These are phyloP conservation scores for Asarcornis scutulata DNA, from an alignment of 2,113 vertebrate species.

Conservation along the genomic window DNA sequence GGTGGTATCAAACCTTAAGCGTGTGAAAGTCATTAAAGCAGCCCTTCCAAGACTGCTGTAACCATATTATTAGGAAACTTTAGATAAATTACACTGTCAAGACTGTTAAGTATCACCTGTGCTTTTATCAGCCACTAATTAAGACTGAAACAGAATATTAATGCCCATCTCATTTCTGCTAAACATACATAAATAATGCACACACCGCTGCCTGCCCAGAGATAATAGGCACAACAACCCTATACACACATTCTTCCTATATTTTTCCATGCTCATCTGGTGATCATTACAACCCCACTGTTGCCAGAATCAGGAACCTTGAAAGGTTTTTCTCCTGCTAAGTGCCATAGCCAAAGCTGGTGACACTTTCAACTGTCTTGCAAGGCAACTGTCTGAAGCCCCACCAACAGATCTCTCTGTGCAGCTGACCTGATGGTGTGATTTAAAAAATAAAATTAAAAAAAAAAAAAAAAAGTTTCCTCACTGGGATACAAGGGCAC, in stretches of 20 bases:
- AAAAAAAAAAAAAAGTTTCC: neutral
- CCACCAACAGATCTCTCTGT: neutral
- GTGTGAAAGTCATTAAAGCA: slow-evolving; percentile 52
- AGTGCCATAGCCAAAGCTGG: neutral
- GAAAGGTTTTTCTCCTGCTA: neutral
- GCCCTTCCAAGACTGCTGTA: slow-evolving; percentile 13
- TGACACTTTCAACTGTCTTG: neutral
- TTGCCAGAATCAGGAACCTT: neutral
- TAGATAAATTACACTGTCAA: slow-evolving; percentile 62
- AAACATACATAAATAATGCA: slow-evolving; percentile 48
- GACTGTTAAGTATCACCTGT: slow-evolving; percentile 53
- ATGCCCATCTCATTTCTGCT: neutral
- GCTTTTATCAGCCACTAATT: slow-evolving; percentile 67
- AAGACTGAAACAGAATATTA: slow-evolving; percentile 63
- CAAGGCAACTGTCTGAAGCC: neutral
- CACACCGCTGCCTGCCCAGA: neutral
- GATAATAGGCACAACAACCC: neutral
- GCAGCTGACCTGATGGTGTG: neutral
- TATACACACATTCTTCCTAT: neutral
- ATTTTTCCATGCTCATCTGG: neutral
- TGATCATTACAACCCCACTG: neutral
- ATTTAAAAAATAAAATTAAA: neutral
- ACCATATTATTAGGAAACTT: slow-evolving; percentile 55
- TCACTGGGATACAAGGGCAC: neutral
- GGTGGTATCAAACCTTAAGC: slow-evolving; percentile 36